Conservation (phyloP, 2,888 invertebrate species). For the Caenorhabditis sp. region DNA sequence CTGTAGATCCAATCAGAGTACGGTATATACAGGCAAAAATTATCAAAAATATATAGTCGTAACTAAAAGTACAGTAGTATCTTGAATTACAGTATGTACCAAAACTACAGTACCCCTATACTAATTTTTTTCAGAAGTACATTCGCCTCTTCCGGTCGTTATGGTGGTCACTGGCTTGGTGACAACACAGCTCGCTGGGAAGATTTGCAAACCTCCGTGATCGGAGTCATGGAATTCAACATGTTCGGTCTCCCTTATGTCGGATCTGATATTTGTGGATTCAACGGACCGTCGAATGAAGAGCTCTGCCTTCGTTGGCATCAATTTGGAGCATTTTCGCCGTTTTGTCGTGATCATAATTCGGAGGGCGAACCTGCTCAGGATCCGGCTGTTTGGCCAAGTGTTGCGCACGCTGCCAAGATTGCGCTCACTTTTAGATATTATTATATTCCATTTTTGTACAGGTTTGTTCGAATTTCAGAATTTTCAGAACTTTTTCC, state of each 20-base stretch:
- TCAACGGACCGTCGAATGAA: constrained; percentile 71
- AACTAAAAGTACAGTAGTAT: no score
- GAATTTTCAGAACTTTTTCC: no score
- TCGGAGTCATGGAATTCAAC: constrained; percentile 70
- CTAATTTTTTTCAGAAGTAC: constrained; percentile 44
- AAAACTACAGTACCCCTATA: no score
- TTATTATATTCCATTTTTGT: constrained; percentile 57
- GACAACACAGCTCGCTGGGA: constrained; percentile 82
- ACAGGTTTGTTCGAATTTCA: constrained; percentile 45
- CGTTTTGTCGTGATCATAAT: constrained; percentile 60
- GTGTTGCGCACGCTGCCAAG: constrained; percentile 53
- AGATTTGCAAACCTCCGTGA: constrained; percentile 75
- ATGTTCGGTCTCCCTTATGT: constrained; percentile 70
- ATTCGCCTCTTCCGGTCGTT: constrained; percentile 71
- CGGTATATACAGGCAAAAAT: no score
- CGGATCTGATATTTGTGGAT: constrained; percentile 74
- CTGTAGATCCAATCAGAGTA: no score
- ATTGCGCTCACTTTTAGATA: constrained; percentile 57
- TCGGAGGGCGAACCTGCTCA: constrained; percentile 41
- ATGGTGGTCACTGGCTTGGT: constrained; percentile 82
- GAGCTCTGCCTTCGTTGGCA: constrained; percentile 78
- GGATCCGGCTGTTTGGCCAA: constrained; percentile 60
- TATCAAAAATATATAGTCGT: no score
- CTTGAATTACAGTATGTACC: no score
- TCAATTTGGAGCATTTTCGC: constrained; percentile 66